Conservation (phyloP, 2,888 invertebrate genomes). For the Galerucella nymphaeae region DNA sequence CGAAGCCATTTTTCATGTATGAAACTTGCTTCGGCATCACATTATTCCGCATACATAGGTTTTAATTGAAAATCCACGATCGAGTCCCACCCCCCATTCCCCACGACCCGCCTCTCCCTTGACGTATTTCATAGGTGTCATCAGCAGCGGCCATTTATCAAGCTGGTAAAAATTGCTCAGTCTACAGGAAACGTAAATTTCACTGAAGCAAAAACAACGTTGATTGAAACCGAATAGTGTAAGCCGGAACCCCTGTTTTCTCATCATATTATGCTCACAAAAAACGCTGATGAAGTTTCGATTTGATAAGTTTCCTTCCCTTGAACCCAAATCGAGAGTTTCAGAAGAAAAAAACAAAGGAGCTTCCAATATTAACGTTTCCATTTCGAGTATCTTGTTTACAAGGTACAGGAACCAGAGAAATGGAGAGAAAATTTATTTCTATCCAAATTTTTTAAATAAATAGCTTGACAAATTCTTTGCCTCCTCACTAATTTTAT, state of each 20-base stretch:
- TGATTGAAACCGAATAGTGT: slow-evolving; percentile 56
- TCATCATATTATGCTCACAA: slow-evolving; percentile 35
- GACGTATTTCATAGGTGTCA: slow-evolving; percentile 66
- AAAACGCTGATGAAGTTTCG: slow-evolving; percentile 18
- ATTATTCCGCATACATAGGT: slow-evolving; percentile 68
- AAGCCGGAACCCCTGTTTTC: slow-evolving; percentile 34
- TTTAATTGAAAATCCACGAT: slow-evolving; percentile 66
- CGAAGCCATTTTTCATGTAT: slow-evolving; percentile 43
- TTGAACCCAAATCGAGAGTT: slow-evolving; percentile 13
- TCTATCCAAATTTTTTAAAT: no score
- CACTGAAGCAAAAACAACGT: slow-evolving; percentile 61
- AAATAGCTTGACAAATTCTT: no score
- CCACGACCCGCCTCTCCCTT: slow-evolving; percentile 50
- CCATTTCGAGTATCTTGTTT: no score
- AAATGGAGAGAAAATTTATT: no score
- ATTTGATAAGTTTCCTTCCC: slow-evolving; percentile 23
- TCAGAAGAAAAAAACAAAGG: background rate
- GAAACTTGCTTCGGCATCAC: slow-evolving; percentile 56
- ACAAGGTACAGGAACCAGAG: no score
- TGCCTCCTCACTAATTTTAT: no score
- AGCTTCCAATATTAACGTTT: background rate
- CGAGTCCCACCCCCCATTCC: slow-evolving; percentile 49
- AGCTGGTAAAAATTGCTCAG: slow-evolving; percentile 65
- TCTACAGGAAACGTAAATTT: slow-evolving; percentile 65
- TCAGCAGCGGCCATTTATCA: slow-evolving; percentile 66